Percentiles rank a stretch among this genome's conserved stretches.
Conservation (phyloP, 2,113 vertebrate species). For the Actenoides lindsayi region DNA sequence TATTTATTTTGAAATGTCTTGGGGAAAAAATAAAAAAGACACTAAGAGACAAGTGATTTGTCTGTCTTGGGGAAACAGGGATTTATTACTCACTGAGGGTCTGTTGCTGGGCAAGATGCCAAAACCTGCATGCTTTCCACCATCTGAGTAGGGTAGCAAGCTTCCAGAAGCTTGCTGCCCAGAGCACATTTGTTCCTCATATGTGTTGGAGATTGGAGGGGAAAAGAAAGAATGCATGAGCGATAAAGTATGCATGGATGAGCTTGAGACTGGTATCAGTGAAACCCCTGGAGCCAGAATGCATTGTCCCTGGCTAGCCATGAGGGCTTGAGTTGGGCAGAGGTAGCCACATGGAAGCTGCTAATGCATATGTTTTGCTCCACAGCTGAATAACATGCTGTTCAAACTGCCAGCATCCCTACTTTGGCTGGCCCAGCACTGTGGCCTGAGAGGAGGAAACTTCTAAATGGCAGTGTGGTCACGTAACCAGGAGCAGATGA, state of each 20-base stretch:
- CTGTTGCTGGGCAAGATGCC: background rate
- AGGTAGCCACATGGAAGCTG: background rate
- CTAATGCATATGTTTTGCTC: background rate
- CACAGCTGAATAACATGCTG: background rate
- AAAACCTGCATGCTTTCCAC: background rate
- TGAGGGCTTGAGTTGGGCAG: background rate
- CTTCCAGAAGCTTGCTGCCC: background rate
- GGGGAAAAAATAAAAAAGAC: background rate
- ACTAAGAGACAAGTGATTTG: background rate
- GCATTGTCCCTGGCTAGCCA: background rate
- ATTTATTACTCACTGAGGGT: background rate
- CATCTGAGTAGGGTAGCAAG: background rate
- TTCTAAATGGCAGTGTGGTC: background rate
- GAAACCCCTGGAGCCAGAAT: background rate
- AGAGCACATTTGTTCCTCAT: background rate
- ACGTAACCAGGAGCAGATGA: background rate
- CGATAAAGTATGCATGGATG: background rate
- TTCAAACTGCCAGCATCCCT: background rate
- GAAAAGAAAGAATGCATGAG: background rate
- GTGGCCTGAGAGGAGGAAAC: background rate
- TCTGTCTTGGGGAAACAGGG: background rate
- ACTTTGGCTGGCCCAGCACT: background rate
- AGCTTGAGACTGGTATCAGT: background rate
- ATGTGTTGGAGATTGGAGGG: background rate
- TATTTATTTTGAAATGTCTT: conserved; percentile 12